Conservation (phyloP, 2,888 invertebrate genomes). For the Cephalotes varians region DNA sequence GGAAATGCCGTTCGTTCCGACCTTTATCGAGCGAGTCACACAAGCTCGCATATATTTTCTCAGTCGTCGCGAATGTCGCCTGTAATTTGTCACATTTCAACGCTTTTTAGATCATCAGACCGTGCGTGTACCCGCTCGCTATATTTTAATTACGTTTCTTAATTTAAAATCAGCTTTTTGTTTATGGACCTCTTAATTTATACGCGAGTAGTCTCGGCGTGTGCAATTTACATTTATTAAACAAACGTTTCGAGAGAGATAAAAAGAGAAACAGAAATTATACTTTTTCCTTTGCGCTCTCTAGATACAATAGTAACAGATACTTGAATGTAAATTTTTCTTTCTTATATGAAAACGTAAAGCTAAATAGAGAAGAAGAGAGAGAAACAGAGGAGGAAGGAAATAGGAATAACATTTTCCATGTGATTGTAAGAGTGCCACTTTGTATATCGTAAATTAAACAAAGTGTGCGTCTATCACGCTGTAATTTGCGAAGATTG, state of each 20-base stretch:
- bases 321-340: background rate
- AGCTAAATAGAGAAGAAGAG: background rate
- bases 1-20: slow-evolving; percentile 7
- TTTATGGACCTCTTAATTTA: slow-evolving; percentile 1
- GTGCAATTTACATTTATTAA: background rate
- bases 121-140: background rate
- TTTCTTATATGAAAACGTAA: background rate
- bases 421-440: background rate
- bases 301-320: background rate
- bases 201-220: background rate
- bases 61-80: background rate
- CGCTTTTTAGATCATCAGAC: slow-evolving; percentile 34
- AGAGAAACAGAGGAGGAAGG: too few species aligned
- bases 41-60: slow-evolving; percentile 12
- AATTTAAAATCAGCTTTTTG: slow-evolving; percentile 24
- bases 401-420: background rate
- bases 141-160: slow-evolving; percentile 41
- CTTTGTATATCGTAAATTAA: background rate
- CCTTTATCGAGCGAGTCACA: slow-evolving; percentile 34
- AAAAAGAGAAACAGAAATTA: background rate
- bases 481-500: slow-evolving; percentile 40
- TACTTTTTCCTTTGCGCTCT: background rate
- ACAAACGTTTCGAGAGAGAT: background rate
- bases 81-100: slow-evolving; percentile 49
- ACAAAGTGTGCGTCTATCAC: slow-evolving; percentile 3